A percentile compares a stretch with the other conserved stretches of the same genome.
Conservation (phyloP, 2,888 invertebrate species). For the Ligdia adustata region DNA sequence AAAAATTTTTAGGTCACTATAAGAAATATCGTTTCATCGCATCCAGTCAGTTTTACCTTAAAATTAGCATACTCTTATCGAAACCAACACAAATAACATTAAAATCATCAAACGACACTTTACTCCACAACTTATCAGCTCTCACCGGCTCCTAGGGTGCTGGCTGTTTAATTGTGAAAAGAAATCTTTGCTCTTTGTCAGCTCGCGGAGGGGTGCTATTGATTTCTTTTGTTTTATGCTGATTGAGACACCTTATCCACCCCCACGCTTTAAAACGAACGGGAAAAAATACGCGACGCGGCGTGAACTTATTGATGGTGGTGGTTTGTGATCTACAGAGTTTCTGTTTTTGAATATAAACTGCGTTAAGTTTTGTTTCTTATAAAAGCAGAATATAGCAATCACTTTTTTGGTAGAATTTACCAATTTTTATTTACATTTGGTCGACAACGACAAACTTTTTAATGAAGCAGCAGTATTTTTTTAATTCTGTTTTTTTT, state of each 20-base stretch:
- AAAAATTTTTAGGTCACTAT: no score
- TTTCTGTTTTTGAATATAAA: conserved; percentile 1
- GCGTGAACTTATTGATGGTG: conserved; percentile 42
- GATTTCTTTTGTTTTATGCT: conserved; percentile 85
- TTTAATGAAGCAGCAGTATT: no score
- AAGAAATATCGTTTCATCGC: no score
- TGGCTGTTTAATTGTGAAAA: conserved; percentile 81
- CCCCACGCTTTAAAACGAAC: conserved; percentile 76
- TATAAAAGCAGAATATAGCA: no score
- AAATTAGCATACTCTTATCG: no score
- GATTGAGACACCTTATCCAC: conserved; percentile 82
- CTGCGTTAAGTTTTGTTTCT: neutral
- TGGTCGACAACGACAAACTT: no score
- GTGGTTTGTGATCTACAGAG: conserved; percentile 23
- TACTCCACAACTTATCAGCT: conserved; percentile 67
- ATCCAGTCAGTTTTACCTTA: no score
- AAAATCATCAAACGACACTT: conserved; percentile 47
- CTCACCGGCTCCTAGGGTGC: conserved; percentile 53
- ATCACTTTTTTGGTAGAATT: no score
- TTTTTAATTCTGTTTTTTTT: no score
- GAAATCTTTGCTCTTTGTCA: conserved; percentile 84
- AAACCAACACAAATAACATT: conserved; percentile 20
- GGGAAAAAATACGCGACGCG: conserved; percentile 52
- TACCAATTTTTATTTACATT: no score
- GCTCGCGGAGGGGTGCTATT: conserved; percentile 72